phyloP scores from a whole-genome alignment of 2,888 invertebrate genomes.

The Microctonus aethiopoides region DNA sequence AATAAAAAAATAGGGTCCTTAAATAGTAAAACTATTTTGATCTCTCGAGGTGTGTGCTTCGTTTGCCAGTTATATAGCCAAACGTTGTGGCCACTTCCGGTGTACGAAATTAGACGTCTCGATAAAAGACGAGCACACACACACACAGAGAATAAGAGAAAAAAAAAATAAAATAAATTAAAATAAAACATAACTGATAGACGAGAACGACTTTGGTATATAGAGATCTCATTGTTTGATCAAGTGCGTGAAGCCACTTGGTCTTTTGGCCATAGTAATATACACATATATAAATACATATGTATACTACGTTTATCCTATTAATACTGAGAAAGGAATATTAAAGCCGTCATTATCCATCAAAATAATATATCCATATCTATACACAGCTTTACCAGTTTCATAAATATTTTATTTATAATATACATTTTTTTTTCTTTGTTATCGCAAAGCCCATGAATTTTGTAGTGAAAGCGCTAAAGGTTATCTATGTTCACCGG shows the following conservation, averaged over 20 bases:
- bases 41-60: not conserved
- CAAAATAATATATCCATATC: not conserved
- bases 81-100: conserved; percentile 56
- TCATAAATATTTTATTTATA: not conserved
- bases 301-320: not conserved
- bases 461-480: not conserved
- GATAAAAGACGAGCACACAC: conserved; percentile 50
- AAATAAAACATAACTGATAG: too few species aligned
- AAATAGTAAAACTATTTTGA: conserved; percentile 21
- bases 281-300: not conserved
- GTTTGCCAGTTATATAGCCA: conserved; percentile 15
- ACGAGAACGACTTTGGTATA: too few species aligned
- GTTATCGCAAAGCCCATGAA: not conserved
- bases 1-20: conserved; percentile 14
- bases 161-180: conserved; percentile 10
- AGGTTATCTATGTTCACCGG: not conserved
- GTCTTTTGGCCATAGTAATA: conserved; percentile 11
- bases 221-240: conserved; percentile 35
- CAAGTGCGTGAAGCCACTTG: conserved; percentile 29
- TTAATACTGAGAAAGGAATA: not conserved
- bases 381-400: not conserved
- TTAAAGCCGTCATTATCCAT: not conserved
- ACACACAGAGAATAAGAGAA: not conserved
- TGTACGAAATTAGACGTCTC: conserved; percentile 61
- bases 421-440: not conserved